phyloP scores from a whole-genome alignment of 2,113 vertebrate genomes.

The Anser cygnoides region DNA sequence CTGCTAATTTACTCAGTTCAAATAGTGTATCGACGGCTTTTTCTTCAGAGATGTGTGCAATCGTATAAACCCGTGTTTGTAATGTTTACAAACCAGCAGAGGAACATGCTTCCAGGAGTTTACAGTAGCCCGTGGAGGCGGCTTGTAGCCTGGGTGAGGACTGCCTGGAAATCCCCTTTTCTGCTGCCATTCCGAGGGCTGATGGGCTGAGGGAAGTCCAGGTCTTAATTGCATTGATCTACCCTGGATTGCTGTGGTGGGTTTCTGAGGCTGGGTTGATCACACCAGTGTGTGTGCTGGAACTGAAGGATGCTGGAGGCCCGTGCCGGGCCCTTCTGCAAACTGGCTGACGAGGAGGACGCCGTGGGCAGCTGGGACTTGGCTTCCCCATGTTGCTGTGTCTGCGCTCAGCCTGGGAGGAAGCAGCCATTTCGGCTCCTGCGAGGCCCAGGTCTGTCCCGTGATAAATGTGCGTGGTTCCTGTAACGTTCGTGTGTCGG shows the following conservation, averaged over 20 bases:
- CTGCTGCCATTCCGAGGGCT: neutral
- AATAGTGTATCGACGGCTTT: fast-evolving
- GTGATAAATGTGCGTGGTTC: conserved; percentile 1
- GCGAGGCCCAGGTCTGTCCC: neutral
- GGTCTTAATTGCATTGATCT: neutral
- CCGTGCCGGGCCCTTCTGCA: neutral
- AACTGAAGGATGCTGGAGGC: neutral
- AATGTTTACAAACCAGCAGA: neutral
- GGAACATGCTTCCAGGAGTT: neutral
- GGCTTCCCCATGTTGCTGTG: fast-evolving
- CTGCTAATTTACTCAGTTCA: neutral
- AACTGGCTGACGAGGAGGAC: fast-evolving
- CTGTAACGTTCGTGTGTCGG: neutral
- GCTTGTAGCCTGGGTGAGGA: neutral
- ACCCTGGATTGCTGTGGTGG: neutral
- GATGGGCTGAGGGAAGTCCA: neutral
- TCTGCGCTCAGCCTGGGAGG: neutral
- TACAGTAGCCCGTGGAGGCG: neutral
- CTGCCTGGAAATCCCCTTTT: neutral
- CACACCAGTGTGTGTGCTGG: neutral
- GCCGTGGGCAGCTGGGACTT: fast-evolving
- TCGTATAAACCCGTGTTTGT: fast-evolving
- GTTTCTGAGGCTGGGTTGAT: neutral
- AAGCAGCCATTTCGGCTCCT: neutral
- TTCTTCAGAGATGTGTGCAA: neutral